Conservation (phyloP, 2,888 invertebrate species). For the Drosophila buzzatii region DNA sequence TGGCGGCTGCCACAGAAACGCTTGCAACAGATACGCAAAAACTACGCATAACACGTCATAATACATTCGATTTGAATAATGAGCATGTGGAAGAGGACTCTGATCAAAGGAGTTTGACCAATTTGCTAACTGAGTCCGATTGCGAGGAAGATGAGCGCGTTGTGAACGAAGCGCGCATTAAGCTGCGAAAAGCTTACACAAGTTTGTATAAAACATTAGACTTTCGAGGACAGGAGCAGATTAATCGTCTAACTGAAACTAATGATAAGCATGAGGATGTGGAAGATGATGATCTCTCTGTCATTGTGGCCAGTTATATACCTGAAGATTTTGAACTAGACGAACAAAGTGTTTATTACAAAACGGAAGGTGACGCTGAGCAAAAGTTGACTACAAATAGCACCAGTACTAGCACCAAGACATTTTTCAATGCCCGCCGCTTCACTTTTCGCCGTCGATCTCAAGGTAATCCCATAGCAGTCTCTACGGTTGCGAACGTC, state of each 20-base stretch:
- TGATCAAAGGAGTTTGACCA: slow-evolving; percentile 79
- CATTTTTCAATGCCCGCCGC: slow-evolving; percentile 70
- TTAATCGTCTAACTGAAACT: slow-evolving; percentile 47
- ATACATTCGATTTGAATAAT: slow-evolving; percentile 68
- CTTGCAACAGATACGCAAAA: slow-evolving; percentile 21
- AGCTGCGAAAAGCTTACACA: slow-evolving; percentile 61
- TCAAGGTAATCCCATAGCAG: slow-evolving; percentile 33
- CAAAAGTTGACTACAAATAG: slow-evolving; percentile 6
- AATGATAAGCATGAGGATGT: slow-evolving; percentile 60
- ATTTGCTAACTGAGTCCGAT: slow-evolving; percentile 77
- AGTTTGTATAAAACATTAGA: slow-evolving; percentile 56
- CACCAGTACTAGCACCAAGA: slow-evolving; percentile 47
- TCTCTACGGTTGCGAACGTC: slow-evolving; percentile 23
- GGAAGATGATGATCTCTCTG: slow-evolving; percentile 83
- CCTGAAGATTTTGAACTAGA: slow-evolving; percentile 73
- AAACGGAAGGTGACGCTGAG: slow-evolving; percentile 43
- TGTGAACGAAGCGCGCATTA: slow-evolving; percentile 63
- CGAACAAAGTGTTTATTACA: slow-evolving; percentile 66
- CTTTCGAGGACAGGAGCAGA: slow-evolving; percentile 48
- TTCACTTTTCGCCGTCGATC: slow-evolving; percentile 78
- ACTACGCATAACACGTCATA: slow-evolving; percentile 60
- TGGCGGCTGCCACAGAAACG: slow-evolving; percentile 37
- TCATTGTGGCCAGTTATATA: slow-evolving; percentile 83
- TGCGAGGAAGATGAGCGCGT: slow-evolving; percentile 75
- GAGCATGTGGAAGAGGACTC: slow-evolving; percentile 59